Evolutionary conservation across 2,797 vertebrate genomes (phyloP).

Genomic region (Garrulus glandarius): DNA sequence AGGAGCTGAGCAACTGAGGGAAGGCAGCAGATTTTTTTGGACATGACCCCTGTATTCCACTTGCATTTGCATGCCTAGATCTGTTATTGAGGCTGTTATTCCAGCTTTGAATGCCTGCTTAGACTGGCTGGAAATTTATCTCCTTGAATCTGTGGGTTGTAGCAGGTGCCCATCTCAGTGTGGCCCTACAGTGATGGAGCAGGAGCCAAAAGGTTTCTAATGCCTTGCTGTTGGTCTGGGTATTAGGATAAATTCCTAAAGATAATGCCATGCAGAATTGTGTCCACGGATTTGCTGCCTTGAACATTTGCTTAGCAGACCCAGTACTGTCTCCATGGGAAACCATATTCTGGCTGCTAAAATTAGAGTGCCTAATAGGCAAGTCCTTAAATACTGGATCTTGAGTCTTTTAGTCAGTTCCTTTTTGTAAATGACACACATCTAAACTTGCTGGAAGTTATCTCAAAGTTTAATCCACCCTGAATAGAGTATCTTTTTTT

Average conservation of each 20-base stretch:
- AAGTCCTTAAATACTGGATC: neutral
- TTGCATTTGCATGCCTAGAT: neutral
- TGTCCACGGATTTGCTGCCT: neutral
- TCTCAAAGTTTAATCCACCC: neutral
- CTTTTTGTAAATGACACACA: neutral
- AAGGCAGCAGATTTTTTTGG: neutral
- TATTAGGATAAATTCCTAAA: neutral
- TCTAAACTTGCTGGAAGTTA: neutral
- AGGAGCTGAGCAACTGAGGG: neutral
- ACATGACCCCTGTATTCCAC: neutral
- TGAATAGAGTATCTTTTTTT: neutral
- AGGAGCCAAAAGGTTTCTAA: neutral
- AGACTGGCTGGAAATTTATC: neutral
- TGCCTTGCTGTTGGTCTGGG: neutral
- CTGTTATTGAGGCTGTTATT: neutral
- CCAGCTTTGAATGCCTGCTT: neutral
- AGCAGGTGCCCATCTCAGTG: neutral
- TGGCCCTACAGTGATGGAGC: neutral
- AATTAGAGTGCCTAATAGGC: neutral
- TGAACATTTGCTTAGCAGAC: neutral
- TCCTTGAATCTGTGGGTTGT: neutral
- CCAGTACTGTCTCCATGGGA: neutral
- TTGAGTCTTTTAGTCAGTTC: neutral
- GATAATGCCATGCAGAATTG: neutral
- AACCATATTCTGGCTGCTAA: neutral